Evolutionary conservation across 2,797 vertebrate species (phyloP).

Genomic region (Karalla daura): DNA sequence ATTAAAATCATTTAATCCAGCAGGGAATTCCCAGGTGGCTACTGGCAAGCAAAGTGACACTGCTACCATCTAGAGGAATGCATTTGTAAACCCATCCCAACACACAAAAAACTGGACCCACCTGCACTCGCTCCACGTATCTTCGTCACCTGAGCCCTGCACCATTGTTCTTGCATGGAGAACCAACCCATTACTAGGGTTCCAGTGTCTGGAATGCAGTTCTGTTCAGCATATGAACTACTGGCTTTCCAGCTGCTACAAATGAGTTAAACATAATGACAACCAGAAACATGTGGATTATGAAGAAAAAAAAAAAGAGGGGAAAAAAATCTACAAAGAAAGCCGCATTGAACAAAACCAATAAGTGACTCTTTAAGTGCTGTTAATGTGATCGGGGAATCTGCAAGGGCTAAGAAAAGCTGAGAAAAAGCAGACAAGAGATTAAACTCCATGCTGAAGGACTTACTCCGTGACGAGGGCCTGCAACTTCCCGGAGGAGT

Average conservation of each 20-base stretch:
- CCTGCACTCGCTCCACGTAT: slow-evolving; percentile 81
- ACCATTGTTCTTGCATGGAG: slow-evolving; percentile 76
- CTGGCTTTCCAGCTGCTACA: slow-evolving; percentile 66
- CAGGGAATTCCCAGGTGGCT: slow-evolving; percentile 20
- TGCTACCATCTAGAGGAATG: slow-evolving; percentile 75
- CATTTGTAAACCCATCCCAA: slow-evolving; percentile 37
- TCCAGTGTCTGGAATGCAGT: slow-evolving; percentile 81
- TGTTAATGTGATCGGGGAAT: slow-evolving; percentile 58
- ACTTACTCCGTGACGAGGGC: slow-evolving; percentile 74
- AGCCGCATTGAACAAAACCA: slow-evolving; percentile 44
- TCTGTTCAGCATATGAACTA: slow-evolving; percentile 73
- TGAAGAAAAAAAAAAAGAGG: slow-evolving; percentile 26
- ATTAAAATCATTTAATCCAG: background rate
- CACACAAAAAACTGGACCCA: slow-evolving; percentile 40
- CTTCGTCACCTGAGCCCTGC: slow-evolving; percentile 79
- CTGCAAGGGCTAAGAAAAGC: slow-evolving; percentile 26
- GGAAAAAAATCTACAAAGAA: slow-evolving; percentile 50
- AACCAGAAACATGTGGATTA: slow-evolving; percentile 61
- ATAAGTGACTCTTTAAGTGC: slow-evolving; percentile 39
- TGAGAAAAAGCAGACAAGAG: slow-evolving; percentile 45
- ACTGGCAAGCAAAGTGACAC: slow-evolving; percentile 39
- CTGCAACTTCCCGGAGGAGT: slow-evolving; percentile 61
- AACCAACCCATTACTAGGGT: slow-evolving; percentile 78
- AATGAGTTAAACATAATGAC: slow-evolving; percentile 49
- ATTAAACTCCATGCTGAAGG: slow-evolving; percentile 25